These are phyloP conservation scores for Seriola quinqueradiata DNA, from an alignment of 2,113 vertebrate genomes.

Conservation along the genomic window DNA sequence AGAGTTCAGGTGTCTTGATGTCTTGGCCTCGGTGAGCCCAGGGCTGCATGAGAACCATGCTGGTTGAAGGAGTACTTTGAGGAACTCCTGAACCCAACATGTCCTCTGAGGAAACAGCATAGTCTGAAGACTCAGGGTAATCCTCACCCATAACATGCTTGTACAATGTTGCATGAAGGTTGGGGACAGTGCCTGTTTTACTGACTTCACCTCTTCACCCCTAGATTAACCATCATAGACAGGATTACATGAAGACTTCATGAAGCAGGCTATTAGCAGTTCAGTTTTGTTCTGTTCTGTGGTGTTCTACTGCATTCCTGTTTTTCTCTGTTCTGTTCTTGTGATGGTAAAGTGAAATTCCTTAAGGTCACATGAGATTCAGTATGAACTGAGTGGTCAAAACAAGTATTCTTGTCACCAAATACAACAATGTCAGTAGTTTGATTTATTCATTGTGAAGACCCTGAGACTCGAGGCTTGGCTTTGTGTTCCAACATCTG, in stretches of 20 bases:
- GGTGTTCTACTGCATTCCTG: neutral
- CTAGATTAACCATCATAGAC: neutral
- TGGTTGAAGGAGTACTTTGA: too few species aligned
- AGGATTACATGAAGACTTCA: neutral
- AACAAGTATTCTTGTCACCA: neutral
- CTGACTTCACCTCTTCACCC: neutral
- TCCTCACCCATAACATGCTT: too few species aligned
- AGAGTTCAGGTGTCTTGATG: constrained; percentile 27
- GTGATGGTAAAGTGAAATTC: neutral
- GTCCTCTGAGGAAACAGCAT: too few species aligned
- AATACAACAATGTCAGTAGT: constrained; percentile 9
- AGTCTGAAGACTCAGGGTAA: too few species aligned
- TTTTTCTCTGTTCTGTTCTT: neutral
- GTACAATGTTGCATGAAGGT: too few species aligned
- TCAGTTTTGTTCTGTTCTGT: neutral
- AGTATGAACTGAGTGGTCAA: constrained; percentile 13
- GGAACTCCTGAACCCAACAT: too few species aligned
- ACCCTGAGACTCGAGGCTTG: neutral
- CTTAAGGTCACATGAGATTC: neutral
- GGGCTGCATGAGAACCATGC: constrained; percentile 41
- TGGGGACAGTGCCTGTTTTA: too few species aligned
- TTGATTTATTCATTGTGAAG: constrained; percentile 28
- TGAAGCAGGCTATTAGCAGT: neutral
- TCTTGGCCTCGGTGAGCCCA: constrained; percentile 29
- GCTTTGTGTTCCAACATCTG: neutral